A percentile compares a stretch with the other conserved stretches of the same genome.
Evolutionary conservation across 2,888 invertebrate genomes (phyloP).

Genomic region (Sabatieria punctata): DNA sequence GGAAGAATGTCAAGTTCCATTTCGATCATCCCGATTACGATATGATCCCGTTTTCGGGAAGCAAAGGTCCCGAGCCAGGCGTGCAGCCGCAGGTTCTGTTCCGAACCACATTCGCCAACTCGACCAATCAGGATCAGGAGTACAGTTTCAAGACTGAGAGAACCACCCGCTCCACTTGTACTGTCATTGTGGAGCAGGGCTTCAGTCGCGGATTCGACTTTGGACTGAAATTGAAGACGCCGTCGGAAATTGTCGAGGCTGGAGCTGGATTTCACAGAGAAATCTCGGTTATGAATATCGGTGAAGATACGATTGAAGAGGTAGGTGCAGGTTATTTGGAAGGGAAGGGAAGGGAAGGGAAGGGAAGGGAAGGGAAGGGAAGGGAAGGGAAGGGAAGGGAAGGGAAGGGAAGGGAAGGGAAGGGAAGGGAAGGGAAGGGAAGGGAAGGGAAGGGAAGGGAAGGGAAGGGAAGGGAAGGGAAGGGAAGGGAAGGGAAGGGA

Average conservation of each 20-base stretch:
- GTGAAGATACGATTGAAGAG: conserved; percentile 30
- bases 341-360: too few relatives aligned
- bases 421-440: too few relatives aligned
- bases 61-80: conserved; percentile 17
- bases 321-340: too few relatives aligned
- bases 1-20: conserved; percentile 32
- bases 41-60: background rate
- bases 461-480: too few relatives aligned
- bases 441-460: too few relatives aligned
- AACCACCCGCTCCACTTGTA: conserved; percentile 31
- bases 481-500: too few relatives aligned
- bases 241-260: conserved; percentile 33
- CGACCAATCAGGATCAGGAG: conserved; percentile 29
- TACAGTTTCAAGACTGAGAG: conserved; percentile 34
- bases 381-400: too few relatives aligned
- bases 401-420: too few relatives aligned
- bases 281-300: conserved; percentile 30
- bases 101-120: conserved; percentile 31
- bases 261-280: conserved; percentile 35
- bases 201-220: conserved; percentile 25
- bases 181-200: conserved; percentile 24
- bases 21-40: conserved; percentile 26
- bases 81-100: conserved; percentile 25
- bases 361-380: too few relatives aligned
- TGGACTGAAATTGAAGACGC: conserved; percentile 30